These are phyloP conservation scores for Morbakka virulenta DNA, from an alignment of 30 jellyfish, hydroid and myxozoan genomes.

Conservation along the genomic window DNA sequence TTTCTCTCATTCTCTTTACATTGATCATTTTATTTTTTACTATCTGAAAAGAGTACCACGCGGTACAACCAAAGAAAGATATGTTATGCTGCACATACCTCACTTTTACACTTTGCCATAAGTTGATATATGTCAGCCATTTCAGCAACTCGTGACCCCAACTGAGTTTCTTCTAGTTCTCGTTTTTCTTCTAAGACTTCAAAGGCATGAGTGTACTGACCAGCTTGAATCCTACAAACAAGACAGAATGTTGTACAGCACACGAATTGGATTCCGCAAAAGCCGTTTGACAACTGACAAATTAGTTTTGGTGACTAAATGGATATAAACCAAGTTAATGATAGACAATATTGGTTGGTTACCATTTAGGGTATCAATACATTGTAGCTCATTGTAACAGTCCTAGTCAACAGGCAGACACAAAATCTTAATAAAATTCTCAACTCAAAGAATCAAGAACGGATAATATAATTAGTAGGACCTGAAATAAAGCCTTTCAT, in stretches of 20 bases:
- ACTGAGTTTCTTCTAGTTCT: conserved; percentile 53
- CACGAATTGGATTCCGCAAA: background rate
- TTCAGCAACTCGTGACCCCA: conserved; percentile 83
- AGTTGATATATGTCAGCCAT: conserved; percentile 89
- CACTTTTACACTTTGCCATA: conserved; percentile 96
- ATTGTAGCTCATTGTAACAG: too few relatives aligned
- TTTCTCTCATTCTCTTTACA: too few relatives aligned
- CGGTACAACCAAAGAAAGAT: background rate
- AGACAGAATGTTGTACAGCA: background rate
- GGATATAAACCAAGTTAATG: background rate
- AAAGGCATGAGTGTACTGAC: conserved; percentile 76
- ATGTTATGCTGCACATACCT: conserved; percentile 28
- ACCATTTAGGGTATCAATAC: too few relatives aligned
- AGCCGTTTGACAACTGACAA: background rate
- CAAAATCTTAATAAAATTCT: too few relatives aligned
- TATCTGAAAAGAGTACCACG: background rate
- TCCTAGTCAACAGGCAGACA: too few relatives aligned
- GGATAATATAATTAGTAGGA: too few relatives aligned
- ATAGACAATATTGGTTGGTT: too few relatives aligned
- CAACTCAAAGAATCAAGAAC: too few relatives aligned
- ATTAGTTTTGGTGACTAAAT: background rate
- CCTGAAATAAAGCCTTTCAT: too few relatives aligned
- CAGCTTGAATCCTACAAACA: conserved; percentile 80
- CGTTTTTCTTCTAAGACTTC: conserved; percentile 71
- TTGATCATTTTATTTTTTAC: too few relatives aligned